Evolutionary conservation across 2,113 vertebrate species (phyloP), one percentile per base, ranked within the genome.

Genomic region (Capricornis sumatraensis): DNA sequence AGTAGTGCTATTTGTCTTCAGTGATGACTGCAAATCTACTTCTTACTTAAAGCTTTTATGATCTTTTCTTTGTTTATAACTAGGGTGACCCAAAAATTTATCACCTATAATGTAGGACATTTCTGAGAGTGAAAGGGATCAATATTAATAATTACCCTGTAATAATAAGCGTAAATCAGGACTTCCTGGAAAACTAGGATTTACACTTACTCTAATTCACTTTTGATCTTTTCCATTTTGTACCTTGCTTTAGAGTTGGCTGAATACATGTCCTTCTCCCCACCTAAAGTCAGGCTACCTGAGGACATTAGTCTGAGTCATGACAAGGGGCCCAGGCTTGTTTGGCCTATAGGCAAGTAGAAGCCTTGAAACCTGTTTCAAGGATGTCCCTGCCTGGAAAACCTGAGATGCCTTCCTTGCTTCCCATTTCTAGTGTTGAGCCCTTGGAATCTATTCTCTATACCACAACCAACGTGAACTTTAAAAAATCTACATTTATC

Each of bases 21-120:
- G 4, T 28, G 55, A 47, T 2, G 5, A 28, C 16, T 45, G 89
- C 28, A 36, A 10, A 57, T 81, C 17, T 13, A 0, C 71, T 67
- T 36, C 33, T 95, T 58, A 19, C 43, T 67, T 67, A 74, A 62
- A 81, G 92, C n/a, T 53, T 91, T 84, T 88, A n/a, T 53, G 30
- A 60, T 90, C 17, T 78, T 85, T 50, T 79, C 5, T 36, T 67
- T 95, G 83, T 64, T 86, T 96, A n/a, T 92, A 33, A 82, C 64
- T 64, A n/a, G 5, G 4, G 28, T 94, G 78, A 84, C 36, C 53
- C 30, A 2, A 33, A 55, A 64, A 23, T 94, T 95, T 81, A 58
- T 94, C 60, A 33, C 53, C 60, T 82, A 40, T 82, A 57, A 23
- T 78, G 8, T 87, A 58, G 62, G 40, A 67, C 86, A n/a, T 92